Evolutionary conservation across 1,140 invertebrate genomes (phyloP).

Genomic region (Trialeurodes vaporariorum): DNA sequence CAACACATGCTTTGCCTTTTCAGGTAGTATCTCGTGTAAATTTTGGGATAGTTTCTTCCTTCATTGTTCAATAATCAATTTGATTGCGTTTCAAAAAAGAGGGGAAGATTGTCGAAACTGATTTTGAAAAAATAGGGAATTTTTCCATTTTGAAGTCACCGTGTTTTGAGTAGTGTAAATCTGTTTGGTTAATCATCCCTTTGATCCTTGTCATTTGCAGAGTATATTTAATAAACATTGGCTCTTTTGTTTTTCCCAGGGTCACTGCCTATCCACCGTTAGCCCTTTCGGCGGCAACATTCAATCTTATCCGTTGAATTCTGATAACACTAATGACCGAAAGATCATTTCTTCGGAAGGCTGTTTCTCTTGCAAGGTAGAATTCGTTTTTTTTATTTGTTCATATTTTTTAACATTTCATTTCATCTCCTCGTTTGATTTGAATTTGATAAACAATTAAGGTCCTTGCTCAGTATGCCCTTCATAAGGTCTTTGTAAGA

Average conservation of each 20-base stretch:
- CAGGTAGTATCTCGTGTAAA: no score
- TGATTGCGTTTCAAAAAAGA: neutral
- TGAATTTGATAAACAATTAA: no score
- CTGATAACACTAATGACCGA: slow-evolving; percentile 43
- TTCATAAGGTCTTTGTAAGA: no score
- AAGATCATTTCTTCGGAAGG: slow-evolving; percentile 76
- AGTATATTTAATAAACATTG: slow-evolving; percentile 5
- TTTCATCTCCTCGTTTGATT: no score
- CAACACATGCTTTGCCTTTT: no score
- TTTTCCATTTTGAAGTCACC: no score
- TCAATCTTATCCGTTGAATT: slow-evolving; percentile 49
- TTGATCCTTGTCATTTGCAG: slow-evolving; percentile 1
- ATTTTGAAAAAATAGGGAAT: no score
- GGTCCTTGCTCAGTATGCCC: no score
- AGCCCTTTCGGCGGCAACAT: slow-evolving; percentile 48
- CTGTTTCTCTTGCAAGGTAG: slow-evolving; percentile 78
- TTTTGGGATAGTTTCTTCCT: no score
- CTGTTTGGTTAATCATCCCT: no score
- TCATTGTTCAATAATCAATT: slow-evolving; percentile 9
- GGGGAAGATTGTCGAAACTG: neutral
- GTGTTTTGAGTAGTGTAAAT: no score
- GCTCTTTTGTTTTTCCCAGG: slow-evolving; percentile 36
- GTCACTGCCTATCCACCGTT: slow-evolving; percentile 69
- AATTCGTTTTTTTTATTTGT: neutral
- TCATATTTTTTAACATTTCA: no score